Conservation (phyloP, 2,113 vertebrate genomes). For the Cyanoderma ruficeps region DNA sequence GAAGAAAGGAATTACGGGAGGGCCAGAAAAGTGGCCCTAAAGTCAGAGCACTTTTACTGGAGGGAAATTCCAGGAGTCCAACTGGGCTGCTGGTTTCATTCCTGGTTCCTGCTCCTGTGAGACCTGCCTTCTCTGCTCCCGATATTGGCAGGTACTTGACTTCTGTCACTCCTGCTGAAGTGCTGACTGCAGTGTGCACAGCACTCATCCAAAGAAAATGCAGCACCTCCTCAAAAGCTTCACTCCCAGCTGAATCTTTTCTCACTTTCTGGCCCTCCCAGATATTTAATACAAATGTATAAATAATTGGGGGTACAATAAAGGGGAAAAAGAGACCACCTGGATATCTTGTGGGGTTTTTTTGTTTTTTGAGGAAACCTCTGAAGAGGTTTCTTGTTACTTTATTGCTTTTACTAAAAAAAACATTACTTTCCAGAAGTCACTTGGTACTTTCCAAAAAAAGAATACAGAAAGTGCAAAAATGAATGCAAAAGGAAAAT, state of each 20-base stretch:
- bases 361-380: not conserved
- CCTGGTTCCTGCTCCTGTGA: not conserved
- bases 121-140: not conserved
- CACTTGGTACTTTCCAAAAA: not conserved
- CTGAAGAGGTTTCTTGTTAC: not conserved
- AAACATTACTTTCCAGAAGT: not conserved
- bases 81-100: not conserved
- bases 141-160: not conserved
- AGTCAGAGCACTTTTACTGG: not conserved
- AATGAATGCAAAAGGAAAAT: not conserved
- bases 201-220: not conserved
- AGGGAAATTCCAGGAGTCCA: not conserved
- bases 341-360: not conserved
- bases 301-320: not conserved
- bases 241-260: not conserved
- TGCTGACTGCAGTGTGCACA: not conserved
- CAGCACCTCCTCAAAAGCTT: not conserved
- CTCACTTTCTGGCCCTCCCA: not conserved
- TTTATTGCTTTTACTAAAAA: conserved; percentile 13
- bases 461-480: not conserved
- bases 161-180: conserved; percentile 32
- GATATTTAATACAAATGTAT: not conserved
- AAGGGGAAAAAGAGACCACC: not conserved
- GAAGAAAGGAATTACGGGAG: not conserved
- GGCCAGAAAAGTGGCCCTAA: not conserved